Evolutionary conservation across 1,140 invertebrate species (phyloP), one percentile per base, ranked within the genome.

Genomic region (Drosophila nigrodunni): DNA sequence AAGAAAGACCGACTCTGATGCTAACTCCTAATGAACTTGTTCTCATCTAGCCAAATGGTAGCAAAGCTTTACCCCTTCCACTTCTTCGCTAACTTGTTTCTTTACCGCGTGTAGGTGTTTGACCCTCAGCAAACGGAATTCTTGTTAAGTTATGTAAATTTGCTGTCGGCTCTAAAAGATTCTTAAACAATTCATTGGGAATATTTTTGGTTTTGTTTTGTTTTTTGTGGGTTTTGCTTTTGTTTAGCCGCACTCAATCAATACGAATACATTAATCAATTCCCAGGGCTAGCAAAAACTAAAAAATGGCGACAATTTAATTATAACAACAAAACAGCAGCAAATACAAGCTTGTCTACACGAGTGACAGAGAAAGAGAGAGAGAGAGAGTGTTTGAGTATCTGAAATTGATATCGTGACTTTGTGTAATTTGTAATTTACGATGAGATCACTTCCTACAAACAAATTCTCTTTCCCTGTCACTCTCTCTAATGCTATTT

Each of bases 341-440:
- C 60, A 81, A 60, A 54, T 76, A 74, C 67, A 86, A 76, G 71
- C 64, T 80, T 67, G 77, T 47, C 66, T 60, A 67, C 52, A 89
- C 74, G 77, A 55, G 52, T 55, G 50, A 52, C 25, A 35, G 50
- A 8, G 50, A 35, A 11, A 13, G 2, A 3, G 30, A 64, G 72
- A 52, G 50, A 30, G 25, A 52, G 50, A 35, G 50, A 8, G 50
- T 35, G 30, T 13, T 0, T 3, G n/a, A 60, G 72, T 85, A 89
- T 89, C 83, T 88, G 85, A 89, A 89, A 89, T 89, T 89, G 85
- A 89, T 89, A 89, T 89, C 85, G 85, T 89, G 85, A 89, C 85
- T 89, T 78, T 89, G 86, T 89, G 85, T 89, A 89, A 89, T 89
- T 89, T 89, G 85, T 89, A 89, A 89, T 89, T 89, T 89, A 89